Conservation (phyloP, 2,113 vertebrate genomes). For the Mola mola region DNA sequence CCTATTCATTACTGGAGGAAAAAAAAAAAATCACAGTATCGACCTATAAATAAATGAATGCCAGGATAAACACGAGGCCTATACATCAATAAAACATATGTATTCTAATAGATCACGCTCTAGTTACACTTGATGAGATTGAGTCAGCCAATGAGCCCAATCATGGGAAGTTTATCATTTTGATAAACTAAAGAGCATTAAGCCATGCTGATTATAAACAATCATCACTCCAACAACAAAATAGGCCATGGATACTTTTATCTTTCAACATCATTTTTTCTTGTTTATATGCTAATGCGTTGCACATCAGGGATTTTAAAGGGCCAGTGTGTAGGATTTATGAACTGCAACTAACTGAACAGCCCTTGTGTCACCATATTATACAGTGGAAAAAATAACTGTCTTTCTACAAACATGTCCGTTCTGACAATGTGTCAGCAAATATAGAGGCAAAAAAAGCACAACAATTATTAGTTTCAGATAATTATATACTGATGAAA, state of each 20-base stretch:
- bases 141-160: slow-evolving; percentile 71
- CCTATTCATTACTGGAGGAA: slow-evolving; percentile 78
- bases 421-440: too few relatives aligned
- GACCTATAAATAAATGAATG: slow-evolving; percentile 81
- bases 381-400: too few relatives aligned
- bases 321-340: not conserved
- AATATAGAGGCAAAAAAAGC: too few relatives aligned
- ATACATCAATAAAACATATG: slow-evolving; percentile 81
- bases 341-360: too few relatives aligned
- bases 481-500: too few relatives aligned
- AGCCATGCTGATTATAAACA: slow-evolving; percentile 65
- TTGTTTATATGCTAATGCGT: slow-evolving; percentile 36
- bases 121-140: slow-evolving; percentile 75
- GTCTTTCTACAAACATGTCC: too few relatives aligned
- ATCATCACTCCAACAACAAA: slow-evolving; percentile 64
- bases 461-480: too few relatives aligned
- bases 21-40: slow-evolving; percentile 72
- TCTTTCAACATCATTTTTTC: slow-evolving; percentile 26
- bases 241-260: slow-evolving; percentile 62
- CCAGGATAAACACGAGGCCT: slow-evolving; percentile 74
- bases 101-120: slow-evolving; percentile 80
- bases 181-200: slow-evolving; percentile 55
- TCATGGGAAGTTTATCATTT: slow-evolving; percentile 65
- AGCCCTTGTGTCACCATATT: too few relatives aligned
- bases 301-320: slow-evolving; percentile 30